Percentiles rank a stretch among this genome's conserved stretches.
These are phyloP conservation scores for Diarsia mendica DNA, from an alignment of 2,888 invertebrate species.

Conservation along the genomic window DNA sequence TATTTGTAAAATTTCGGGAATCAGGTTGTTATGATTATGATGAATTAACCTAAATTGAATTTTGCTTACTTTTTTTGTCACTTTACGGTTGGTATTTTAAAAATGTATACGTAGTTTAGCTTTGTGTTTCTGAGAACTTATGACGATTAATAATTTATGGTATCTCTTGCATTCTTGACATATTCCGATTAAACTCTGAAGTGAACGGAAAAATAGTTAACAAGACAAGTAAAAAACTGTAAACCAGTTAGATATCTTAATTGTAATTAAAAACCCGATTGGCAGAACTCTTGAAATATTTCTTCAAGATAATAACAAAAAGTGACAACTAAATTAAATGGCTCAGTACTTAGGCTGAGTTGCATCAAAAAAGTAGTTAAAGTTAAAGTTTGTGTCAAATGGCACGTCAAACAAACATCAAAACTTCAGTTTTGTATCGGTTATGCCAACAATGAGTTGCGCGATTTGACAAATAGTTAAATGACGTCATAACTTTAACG, in stretches of 20 bases:
- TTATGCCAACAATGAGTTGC: no score
- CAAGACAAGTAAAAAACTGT: constrained; percentile 4
- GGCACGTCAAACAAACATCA: no score
- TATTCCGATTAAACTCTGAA: constrained; percentile 5
- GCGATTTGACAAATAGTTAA: no score
- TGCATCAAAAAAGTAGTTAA: no score
- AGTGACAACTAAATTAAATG: constrained; percentile 41
- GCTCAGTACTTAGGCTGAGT: no score
- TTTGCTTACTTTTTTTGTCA: constrained; percentile 40
- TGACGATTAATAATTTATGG: background rate
- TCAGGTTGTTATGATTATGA: constrained; percentile 37
- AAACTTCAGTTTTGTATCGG: no score
- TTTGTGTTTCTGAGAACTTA: background rate
- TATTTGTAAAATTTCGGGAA: constrained; percentile 49
- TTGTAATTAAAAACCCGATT: constrained; percentile 43
- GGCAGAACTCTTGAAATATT: constrained; percentile 19
- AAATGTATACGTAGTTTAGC: background rate
- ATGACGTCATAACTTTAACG: no score
- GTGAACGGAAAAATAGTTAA: background rate
- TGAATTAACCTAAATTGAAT: constrained; percentile 11
- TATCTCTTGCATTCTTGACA: background rate
- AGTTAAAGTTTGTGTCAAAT: no score
- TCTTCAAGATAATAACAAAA: constrained; percentile 36
- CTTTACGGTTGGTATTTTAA: background rate
- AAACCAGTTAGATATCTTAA: constrained; percentile 38